A percentile compares a stretch with the other conserved stretches of the same genome.
These are phyloP conservation scores for Cephus nigrinus DNA, from an alignment of 2,888 invertebrate genomes.

Conservation along the genomic window DNA sequence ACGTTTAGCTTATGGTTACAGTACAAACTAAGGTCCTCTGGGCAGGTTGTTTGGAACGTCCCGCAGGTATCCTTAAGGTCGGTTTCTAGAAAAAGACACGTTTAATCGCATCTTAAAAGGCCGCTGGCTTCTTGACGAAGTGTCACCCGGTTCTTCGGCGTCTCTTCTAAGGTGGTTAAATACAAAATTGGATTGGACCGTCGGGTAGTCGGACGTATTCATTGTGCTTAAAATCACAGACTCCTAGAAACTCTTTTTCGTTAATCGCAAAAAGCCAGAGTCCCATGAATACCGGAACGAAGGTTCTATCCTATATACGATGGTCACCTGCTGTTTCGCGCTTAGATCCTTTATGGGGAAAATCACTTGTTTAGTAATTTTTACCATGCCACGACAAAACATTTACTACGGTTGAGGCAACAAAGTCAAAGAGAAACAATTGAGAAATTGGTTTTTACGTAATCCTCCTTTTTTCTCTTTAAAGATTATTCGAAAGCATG, in stretches of 20 bases:
- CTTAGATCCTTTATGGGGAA: background rate
- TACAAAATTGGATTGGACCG: conserved; percentile 27
- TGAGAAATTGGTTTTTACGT: conserved; percentile 10
- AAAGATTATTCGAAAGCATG: conserved; percentile 84
- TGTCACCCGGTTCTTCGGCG: conserved; percentile 25
- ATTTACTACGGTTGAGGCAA: background rate
- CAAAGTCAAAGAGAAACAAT: background rate
- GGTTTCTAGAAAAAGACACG: conserved; percentile 30
- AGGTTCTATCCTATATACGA: background rate
- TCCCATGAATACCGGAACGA: background rate
- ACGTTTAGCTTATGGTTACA: conserved; percentile 46
- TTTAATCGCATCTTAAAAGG: conserved; percentile 47
- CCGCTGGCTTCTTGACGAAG: conserved; percentile 47
- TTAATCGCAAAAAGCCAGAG: conserved; percentile 4
- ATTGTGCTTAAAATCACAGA: background rate
- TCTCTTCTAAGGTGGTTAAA: conserved; percentile 10
- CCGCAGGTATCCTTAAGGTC: conserved; percentile 28
- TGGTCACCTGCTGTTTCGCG: background rate
- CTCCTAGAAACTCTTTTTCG: background rate
- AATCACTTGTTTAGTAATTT: background rate
- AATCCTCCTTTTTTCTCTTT: conserved; percentile 44
- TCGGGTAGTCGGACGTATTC: background rate
- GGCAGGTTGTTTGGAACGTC: conserved; percentile 34
- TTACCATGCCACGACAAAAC: background rate
- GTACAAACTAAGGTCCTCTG: background rate